These are phyloP conservation scores for Emydoidea blandingii DNA, from an alignment of 2,797 vertebrate genomes.

Conservation along the genomic window DNA sequence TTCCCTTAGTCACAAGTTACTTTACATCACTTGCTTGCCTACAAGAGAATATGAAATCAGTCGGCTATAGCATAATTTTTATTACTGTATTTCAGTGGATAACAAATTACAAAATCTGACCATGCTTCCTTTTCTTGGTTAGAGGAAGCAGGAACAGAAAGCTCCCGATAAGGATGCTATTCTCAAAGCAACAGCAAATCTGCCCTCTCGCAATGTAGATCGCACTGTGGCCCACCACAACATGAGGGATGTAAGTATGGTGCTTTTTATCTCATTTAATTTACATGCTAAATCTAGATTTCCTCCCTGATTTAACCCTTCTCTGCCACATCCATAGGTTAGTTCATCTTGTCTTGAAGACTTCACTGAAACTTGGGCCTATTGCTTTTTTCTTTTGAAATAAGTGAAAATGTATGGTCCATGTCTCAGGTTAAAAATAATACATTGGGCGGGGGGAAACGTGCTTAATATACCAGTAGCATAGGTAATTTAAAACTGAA, in stretches of 20 bases:
- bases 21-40: constrained; percentile 11
- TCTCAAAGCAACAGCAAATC: constrained; percentile 89
- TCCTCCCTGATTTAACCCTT: background rate
- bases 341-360: background rate
- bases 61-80: background rate
- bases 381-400: background rate
- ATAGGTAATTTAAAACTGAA: background rate
- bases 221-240: constrained; percentile 92
- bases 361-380: background rate
- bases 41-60: background rate
- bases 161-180: constrained; percentile 98
- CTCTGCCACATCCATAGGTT: background rate
- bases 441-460: background rate
- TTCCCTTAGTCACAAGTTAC: background rate
- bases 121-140: constrained; percentile 9
- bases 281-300: accelerated
- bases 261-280: background rate
- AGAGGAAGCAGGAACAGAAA: constrained; percentile 97
- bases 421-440: background rate
- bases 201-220: constrained; percentile 88
- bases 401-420: background rate
- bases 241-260: constrained; percentile 92
- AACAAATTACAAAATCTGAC: constrained; percentile 22
- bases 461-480: background rate
- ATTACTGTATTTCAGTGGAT: background rate